Conservation (phyloP, 2,888 invertebrate genomes). For the Halocaridina rubra region DNA sequence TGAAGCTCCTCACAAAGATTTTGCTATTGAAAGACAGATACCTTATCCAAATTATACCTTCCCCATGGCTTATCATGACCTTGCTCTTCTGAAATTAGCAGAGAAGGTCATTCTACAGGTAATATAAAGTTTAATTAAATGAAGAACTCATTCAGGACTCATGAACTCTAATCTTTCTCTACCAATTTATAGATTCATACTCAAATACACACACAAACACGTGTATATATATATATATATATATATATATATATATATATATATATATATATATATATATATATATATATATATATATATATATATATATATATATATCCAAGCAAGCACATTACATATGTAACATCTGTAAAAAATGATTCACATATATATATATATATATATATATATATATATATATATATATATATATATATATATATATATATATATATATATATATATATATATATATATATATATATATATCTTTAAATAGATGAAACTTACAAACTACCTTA, state of each 20-base stretch:
- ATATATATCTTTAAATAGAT: too few species aligned
- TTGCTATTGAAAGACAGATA: neutral
- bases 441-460: too few species aligned
- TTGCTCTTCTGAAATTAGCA: slow-evolving; percentile 27
- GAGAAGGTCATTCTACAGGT: slow-evolving; percentile 11
- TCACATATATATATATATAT: too few species aligned
- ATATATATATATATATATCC: neutral
- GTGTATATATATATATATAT: neutral
- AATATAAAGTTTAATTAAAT: too few species aligned
- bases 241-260: neutral
- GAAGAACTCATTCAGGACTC: too few species aligned
- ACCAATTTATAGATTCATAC: too few species aligned
- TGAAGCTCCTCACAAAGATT: slow-evolving; percentile 26
- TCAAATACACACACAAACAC: neutral
- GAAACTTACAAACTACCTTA: too few species aligned
- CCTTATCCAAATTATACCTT: slow-evolving; percentile 12
- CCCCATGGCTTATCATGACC: slow-evolving; percentile 37
- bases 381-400: too few species aligned
- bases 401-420: too few species aligned
- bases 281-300: neutral
- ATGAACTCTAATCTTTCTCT: too few species aligned
- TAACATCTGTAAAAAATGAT: too few species aligned
- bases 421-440: too few species aligned
- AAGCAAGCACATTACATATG: neutral
- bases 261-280: neutral